These are phyloP conservation scores for Prenolepis imparis DNA, from an alignment of 2,888 invertebrate genomes.

Conservation along the genomic window DNA sequence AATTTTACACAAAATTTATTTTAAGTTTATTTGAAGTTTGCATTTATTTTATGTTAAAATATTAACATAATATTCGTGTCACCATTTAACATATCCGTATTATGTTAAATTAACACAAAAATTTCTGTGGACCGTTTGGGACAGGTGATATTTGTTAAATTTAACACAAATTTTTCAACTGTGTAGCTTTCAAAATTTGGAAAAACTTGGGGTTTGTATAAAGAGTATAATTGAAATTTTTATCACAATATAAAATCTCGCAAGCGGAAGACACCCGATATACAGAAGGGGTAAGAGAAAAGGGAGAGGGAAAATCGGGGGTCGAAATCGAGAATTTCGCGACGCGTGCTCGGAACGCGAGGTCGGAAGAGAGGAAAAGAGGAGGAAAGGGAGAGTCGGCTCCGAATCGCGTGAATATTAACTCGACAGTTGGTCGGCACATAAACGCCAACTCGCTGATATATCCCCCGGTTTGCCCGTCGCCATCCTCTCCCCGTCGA, in stretches of 20 bases:
- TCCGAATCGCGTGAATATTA: conserved; percentile 80
- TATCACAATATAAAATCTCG: not conserved
- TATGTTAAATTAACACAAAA: too few species aligned
- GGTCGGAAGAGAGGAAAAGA: not conserved
- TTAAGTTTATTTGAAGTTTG: too few species aligned
- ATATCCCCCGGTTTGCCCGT: conserved; percentile 69
- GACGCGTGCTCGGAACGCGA: conserved; percentile 28
- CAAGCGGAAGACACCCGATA: not conserved
- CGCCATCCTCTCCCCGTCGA: conserved; percentile 65
- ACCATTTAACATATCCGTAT: too few species aligned
- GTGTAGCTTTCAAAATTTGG: not conserved
- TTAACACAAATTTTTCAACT: too few species aligned
- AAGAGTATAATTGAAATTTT: not conserved
- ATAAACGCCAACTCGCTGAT: conserved; percentile 81
- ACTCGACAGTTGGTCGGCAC: conserved; percentile 82
- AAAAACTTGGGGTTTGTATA: not conserved
- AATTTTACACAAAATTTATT: too few species aligned
- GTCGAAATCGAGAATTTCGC: conserved; percentile 66
- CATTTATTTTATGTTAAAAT: too few species aligned
- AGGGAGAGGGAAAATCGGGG: not conserved
- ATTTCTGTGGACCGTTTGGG: too few species aligned
- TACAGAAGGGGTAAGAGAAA: not conserved
- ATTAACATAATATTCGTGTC: too few species aligned
- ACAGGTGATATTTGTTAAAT: too few species aligned
- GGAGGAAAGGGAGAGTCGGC: conserved; percentile 55